phyloP scores from a whole-genome alignment of 2,113 vertebrate species.

The human region DNA sequence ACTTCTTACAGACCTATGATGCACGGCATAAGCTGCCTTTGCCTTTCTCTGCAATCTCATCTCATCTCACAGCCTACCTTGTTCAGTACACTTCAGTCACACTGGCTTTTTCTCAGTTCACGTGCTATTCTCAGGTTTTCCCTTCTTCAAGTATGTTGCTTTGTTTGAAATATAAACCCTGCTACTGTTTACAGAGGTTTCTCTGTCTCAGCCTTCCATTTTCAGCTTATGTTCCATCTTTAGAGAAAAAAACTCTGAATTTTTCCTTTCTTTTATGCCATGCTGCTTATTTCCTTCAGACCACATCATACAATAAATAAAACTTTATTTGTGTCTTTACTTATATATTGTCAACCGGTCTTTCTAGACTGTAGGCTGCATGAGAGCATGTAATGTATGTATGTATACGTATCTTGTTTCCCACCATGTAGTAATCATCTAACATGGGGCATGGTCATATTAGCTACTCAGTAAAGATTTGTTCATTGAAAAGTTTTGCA shows the following conservation, averaged over 20 bases:
- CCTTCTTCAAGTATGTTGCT: background rate
- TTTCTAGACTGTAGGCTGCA: background rate
- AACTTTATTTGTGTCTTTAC: background rate
- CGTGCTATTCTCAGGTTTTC: background rate
- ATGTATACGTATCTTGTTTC: background rate
- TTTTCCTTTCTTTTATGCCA: background rate
- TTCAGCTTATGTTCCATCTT: background rate
- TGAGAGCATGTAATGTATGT: background rate
- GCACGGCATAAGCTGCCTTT: too few species aligned
- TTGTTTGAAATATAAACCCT: background rate
- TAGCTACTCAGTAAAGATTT: background rate
- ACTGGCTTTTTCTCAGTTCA: background rate
- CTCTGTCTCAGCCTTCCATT: background rate
- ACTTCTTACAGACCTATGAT: too few species aligned
- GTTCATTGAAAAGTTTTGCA: background rate
- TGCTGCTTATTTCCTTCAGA: background rate
- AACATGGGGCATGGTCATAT: background rate
- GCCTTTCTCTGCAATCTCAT: background rate
- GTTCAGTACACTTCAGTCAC: background rate
- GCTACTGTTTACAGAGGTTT: background rate
- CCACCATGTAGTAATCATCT: background rate
- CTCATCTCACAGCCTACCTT: fast-evolving
- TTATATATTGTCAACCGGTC: background rate
- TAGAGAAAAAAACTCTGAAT: background rate
- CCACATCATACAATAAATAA: too few species aligned